These are phyloP conservation scores for Silurus meridionalis DNA, from an alignment of 2,113 vertebrate species.

Conservation along the genomic window DNA sequence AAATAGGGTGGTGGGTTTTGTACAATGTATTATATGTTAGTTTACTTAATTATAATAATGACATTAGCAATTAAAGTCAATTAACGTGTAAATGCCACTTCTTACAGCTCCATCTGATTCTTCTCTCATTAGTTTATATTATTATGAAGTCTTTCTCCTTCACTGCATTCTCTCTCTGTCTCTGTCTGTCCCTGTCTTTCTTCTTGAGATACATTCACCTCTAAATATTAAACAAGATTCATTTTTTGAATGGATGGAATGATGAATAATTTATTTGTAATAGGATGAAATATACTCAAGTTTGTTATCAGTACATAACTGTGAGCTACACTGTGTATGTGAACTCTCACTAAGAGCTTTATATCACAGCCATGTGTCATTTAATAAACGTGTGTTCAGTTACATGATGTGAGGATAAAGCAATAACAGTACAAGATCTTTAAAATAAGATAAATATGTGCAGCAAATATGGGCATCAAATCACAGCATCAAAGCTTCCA, in stretches of 20 bases:
- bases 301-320: not conserved
- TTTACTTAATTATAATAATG: not conserved
- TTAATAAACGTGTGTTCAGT: not conserved
- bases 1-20: not conserved
- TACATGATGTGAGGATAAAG: not conserved
- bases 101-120: not conserved
- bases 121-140: not conserved
- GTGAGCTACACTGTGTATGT: too few relatives aligned
- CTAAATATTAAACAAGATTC: too few relatives aligned
- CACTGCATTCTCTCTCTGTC: not conserved
- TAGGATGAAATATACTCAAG: not conserved
- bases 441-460: not conserved
- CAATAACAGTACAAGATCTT: not conserved
- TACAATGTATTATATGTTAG: not conserved
- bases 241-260: too few relatives aligned
- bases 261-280: too few relatives aligned
- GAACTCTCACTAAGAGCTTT: not conserved
- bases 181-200: not conserved
- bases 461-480: not conserved
- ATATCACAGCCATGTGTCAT: not conserved
- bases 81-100: not conserved
- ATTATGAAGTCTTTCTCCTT: not conserved
- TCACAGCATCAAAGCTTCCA: conserved; percentile 8
- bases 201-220: not conserved
- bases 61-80: not conserved